These are phyloP conservation scores for Amblyornis subalaris DNA, from an alignment of 2,113 vertebrate genomes.

Conservation along the genomic window DNA sequence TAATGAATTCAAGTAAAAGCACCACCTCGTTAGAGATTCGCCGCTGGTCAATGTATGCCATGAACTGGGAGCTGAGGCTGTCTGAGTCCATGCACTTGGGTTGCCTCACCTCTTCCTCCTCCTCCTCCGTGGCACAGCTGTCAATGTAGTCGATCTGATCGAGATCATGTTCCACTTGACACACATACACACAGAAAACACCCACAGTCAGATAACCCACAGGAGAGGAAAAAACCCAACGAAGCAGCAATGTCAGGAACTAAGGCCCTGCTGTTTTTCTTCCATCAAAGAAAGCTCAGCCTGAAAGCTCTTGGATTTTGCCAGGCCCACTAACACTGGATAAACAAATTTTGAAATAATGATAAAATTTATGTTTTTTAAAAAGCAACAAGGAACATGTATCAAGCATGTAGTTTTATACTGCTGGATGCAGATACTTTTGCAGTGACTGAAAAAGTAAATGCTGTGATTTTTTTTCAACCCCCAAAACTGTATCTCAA, in stretches of 20 bases:
- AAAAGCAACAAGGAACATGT: not conserved
- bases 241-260: not conserved
- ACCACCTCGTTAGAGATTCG: conserved; percentile 80
- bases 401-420: not conserved
- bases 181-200: conserved; percentile 16
- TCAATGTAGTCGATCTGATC: conserved; percentile 91
- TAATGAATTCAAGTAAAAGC: not conserved
- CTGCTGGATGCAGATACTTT: not conserved
- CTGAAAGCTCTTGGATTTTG: not conserved
- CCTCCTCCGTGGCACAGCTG: conserved; percentile 81
- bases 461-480: not conserved
- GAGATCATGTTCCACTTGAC: conserved; percentile 80
- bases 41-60: conserved; percentile 85
- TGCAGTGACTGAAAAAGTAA: not conserved
- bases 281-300: not conserved
- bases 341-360: not conserved
- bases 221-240: not conserved
- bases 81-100: conserved; percentile 66
- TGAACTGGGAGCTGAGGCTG: conserved; percentile 87
- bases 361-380: not conserved
- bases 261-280: not conserved
- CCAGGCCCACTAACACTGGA: not conserved
- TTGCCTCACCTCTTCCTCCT: conserved; percentile 78
- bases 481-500: not conserved
- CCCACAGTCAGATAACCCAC: not conserved